Percentiles rank a stretch among this genome's conserved stretches.
These are phyloP conservation scores for Tribolium madens DNA, from an alignment of 1,140 invertebrate genomes.

Conservation along the genomic window DNA sequence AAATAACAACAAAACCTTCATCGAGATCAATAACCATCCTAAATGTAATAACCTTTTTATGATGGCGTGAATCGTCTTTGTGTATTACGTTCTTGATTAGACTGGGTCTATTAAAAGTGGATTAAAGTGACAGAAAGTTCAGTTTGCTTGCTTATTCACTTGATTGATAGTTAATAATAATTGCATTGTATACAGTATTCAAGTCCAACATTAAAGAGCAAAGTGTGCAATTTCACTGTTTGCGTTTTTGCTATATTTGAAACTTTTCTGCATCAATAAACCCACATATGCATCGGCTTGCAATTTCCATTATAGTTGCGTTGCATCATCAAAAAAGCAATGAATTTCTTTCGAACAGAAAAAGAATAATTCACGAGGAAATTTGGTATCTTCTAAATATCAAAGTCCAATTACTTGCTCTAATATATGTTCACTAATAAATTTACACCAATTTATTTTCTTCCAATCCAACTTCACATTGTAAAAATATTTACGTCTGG, in stretches of 20 bases:
- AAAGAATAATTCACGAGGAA: not conserved
- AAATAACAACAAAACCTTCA: not conserved
- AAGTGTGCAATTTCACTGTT: not conserved
- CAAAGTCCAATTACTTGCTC: not conserved
- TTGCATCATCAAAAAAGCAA: not conserved
- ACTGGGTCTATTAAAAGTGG: not conserved
- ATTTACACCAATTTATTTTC: not conserved
- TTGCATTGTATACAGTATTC: not conserved
- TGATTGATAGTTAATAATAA: not conserved
- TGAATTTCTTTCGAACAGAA: not conserved
- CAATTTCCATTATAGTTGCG: constrained; percentile 3
- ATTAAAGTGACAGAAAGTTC: not conserved
- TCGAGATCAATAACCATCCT: not conserved
- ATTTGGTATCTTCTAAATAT: not conserved
- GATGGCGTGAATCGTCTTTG: not conserved
- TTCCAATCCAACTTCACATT: not conserved
- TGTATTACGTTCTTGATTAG: not conserved
- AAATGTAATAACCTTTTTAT: not conserved
- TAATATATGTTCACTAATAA: not conserved
- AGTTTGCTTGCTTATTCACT: not conserved
- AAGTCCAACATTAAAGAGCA: not conserved
- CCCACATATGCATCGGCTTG: constrained; percentile 1
- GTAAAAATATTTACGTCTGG: not conserved
- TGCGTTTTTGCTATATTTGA: not conserved
- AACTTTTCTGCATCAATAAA: constrained; percentile 10